Percentiles rank a stretch among this genome's conserved stretches.
phyloP scores from a whole-genome alignment of 2,113 vertebrate species.

The Anhinga rufa region DNA sequence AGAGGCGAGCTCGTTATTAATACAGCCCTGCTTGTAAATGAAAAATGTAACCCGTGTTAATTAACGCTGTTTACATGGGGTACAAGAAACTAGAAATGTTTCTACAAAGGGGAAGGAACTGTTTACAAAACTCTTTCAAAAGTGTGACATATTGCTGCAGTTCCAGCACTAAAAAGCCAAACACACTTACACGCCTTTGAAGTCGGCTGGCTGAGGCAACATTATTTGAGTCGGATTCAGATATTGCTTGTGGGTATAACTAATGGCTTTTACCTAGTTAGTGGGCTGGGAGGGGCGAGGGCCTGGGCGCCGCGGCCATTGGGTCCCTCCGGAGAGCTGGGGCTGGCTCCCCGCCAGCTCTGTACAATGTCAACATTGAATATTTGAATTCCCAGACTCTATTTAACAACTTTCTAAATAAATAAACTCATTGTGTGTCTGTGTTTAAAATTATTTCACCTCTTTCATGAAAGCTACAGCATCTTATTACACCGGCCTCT shows the following conservation, averaged over 20 bases:
- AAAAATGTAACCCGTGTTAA: conserved; percentile 69
- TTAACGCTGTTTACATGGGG: conserved; percentile 67
- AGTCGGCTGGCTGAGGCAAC: conserved; percentile 70
- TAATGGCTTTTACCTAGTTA: conserved; percentile 82
- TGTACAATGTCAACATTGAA: conserved; percentile 97
- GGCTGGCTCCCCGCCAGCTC: conserved; percentile 85
- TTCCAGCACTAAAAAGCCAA: conserved; percentile 78
- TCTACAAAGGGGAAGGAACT: conserved; percentile 75
- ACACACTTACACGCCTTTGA: conserved; percentile 79
- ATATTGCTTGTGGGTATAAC: conserved; percentile 78
- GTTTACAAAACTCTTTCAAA: conserved; percentile 78
- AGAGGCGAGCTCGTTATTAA: conserved; percentile 10
- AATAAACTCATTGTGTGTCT: conserved; percentile 93
- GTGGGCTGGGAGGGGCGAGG: conserved; percentile 77
- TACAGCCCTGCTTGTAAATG: conserved; percentile 22
- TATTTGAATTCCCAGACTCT: conserved; percentile 98
- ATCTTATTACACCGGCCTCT: conserved; percentile 72
- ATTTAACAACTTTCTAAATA: conserved; percentile 95
- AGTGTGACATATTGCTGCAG: conserved; percentile 77
- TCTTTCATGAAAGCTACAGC: conserved; percentile 76
- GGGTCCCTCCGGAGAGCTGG: conserved; percentile 74
- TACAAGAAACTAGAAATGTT: conserved; percentile 73
- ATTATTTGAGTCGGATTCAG: conserved; percentile 74
- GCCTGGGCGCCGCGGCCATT: conserved; percentile 74
- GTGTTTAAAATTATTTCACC: conserved; percentile 87